These are phyloP conservation scores for Rhamnusium bicolor DNA, from an alignment of 2,888 invertebrate genomes.

Conservation along the genomic window DNA sequence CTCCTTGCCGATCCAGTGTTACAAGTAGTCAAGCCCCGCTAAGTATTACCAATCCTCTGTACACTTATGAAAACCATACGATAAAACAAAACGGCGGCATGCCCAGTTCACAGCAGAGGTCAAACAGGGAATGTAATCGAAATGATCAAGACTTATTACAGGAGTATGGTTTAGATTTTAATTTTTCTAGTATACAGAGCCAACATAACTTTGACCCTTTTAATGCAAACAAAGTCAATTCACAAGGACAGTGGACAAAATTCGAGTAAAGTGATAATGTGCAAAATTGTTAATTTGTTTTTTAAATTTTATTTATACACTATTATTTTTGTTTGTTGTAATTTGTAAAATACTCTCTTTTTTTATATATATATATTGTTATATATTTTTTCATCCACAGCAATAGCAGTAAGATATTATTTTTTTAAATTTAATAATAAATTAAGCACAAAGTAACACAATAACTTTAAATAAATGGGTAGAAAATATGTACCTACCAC, in stretches of 20 bases:
- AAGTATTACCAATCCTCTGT: slow-evolving; percentile 73
- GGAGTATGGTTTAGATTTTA: slow-evolving; percentile 83
- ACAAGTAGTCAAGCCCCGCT: slow-evolving; percentile 67
- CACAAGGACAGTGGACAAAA: slow-evolving; percentile 76
- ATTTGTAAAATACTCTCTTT: slow-evolving; percentile 37
- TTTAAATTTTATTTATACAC: slow-evolving; percentile 53
- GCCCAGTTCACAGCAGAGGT: slow-evolving; percentile 56
- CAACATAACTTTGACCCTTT: slow-evolving; percentile 64
- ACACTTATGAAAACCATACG: slow-evolving; percentile 69
- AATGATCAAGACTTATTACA: slow-evolving; percentile 80
- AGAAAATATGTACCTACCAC: slow-evolving; percentile 34
- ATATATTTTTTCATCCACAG: slow-evolving; percentile 29
- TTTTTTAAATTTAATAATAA: slow-evolving; percentile 14
- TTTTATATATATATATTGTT: slow-evolving; percentile 46
- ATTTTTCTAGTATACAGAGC: slow-evolving; percentile 60
- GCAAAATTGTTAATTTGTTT: slow-evolving; percentile 43
- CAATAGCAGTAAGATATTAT: slow-evolving; percentile 42
- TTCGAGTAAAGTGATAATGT: slow-evolving; percentile 70
- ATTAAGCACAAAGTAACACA: slow-evolving; percentile 36
- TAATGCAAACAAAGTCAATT: slow-evolving; percentile 69
- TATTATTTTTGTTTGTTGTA: slow-evolving; percentile 35
- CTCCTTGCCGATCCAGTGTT: slow-evolving; percentile 54
- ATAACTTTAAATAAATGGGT: slow-evolving; percentile 37
- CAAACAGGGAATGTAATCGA: slow-evolving; percentile 49
- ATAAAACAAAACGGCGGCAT: slow-evolving; percentile 71